Conservation (phyloP, 2,888 invertebrate genomes). For the Nymphalis urticae region DNA sequence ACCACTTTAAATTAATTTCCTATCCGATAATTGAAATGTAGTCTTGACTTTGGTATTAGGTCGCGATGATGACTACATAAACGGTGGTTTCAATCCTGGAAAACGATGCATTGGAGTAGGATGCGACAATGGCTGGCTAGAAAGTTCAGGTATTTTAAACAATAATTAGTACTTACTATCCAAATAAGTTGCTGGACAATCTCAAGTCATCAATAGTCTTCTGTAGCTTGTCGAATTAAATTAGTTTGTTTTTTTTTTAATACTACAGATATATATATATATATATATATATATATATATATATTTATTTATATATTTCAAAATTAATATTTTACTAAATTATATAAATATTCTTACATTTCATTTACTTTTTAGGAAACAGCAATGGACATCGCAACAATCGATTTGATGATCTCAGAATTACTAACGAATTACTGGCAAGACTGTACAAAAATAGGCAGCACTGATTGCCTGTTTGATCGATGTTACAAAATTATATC, state of each 20-base stretch:
- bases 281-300: too few relatives aligned
- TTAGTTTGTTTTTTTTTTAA: too few relatives aligned
- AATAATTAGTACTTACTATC: neutral
- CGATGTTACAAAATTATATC: too few relatives aligned
- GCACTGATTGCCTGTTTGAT: neutral
- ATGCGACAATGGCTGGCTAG: slow-evolving; percentile 8
- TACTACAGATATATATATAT: too few relatives aligned
- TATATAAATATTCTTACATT: neutral
- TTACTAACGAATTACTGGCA: neutral
- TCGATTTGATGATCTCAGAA: slow-evolving; percentile 12
- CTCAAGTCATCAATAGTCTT: too few relatives aligned
- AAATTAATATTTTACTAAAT: too few relatives aligned
- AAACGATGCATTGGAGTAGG: slow-evolving; percentile 48
- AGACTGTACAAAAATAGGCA: neutral
- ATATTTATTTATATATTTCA: too few relatives aligned
- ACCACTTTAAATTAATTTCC: too few relatives aligned
- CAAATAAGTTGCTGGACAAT: neutral
- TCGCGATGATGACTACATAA: slow-evolving; percentile 63
- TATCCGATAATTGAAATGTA: too few relatives aligned
- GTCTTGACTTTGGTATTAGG: slow-evolving; percentile 42
- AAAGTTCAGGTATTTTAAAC: neutral
- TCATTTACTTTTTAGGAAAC: neutral
- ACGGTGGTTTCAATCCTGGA: slow-evolving; percentile 68
- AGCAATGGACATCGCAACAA: slow-evolving; percentile 7
- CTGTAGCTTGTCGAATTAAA: too few relatives aligned